Conservation (phyloP, 2,113 vertebrate species). For the Limanda limanda region DNA sequence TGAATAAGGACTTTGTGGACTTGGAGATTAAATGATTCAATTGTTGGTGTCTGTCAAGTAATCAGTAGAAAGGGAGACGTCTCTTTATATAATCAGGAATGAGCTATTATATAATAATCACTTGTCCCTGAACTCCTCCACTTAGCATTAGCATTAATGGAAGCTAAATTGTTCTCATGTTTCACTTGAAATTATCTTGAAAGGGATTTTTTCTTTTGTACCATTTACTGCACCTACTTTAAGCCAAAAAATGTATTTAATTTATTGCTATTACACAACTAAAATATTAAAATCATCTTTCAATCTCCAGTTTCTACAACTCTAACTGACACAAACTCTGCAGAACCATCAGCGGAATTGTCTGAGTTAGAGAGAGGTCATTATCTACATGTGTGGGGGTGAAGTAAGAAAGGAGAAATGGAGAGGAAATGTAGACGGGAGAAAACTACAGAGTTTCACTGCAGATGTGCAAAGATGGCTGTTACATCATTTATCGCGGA, state of each 20-base stretch:
- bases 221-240: constrained; percentile 34
- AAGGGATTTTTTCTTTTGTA: constrained; percentile 31
- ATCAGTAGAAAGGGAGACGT: constrained; percentile 49
- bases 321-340: constrained; percentile 41
- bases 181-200: constrained; percentile 8
- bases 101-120: constrained; percentile 53
- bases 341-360: constrained; percentile 49
- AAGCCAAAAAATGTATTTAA: background rate
- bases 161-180: constrained; percentile 32
- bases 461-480: constrained; percentile 3
- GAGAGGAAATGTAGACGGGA: constrained; percentile 16
- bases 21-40: constrained; percentile 26
- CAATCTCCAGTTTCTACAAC: constrained; percentile 45
- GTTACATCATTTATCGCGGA: background rate
- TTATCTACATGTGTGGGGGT: constrained; percentile 54
- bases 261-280: too few relatives aligned
- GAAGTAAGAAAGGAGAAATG: constrained; percentile 25
- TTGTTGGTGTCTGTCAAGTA: constrained; percentile 34
- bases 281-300: constrained; percentile 33
- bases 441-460: constrained; percentile 27
- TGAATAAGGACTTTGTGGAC: constrained; percentile 27
- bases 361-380: constrained; percentile 48
- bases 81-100: constrained; percentile 49
- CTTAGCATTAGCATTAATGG: constrained; percentile 48
- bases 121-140: constrained; percentile 39